Evolutionary conservation across 1,140 invertebrate genomes (phyloP), one percentile per base, ranked within the genome.

Genomic region (Ips nitidus): DNA sequence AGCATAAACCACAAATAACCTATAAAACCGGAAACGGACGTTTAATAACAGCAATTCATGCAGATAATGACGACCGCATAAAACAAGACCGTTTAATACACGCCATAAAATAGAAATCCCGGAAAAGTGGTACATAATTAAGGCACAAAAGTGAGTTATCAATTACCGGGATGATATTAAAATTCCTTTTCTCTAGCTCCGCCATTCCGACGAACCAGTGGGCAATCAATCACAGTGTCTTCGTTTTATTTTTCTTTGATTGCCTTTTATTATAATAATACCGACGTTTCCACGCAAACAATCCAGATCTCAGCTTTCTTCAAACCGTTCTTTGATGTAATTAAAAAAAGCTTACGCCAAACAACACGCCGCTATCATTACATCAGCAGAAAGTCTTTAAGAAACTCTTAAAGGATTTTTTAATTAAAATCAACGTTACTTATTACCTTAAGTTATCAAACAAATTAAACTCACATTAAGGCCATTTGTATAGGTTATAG

Each of bases 81-180:
- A 47, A 47, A 47, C 43, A n/a, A 47, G 8, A 55, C 5, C 8
- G 37, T 55, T 55, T 55, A 5, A 5, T 55, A 55, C 8, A 47
- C 4, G 4, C 4, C 4, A 5, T 47, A 47, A 47, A 47, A 5
- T 5, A 36, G 36, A 55, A 55, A 38, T 5, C 8, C 52, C 52
- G 52, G 52, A 55, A 55, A 55, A 55, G 52, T 55, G 36, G 52
- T 37, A 55, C 52, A 55, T 55, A 55, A 55, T 55, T 55, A 55
- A 55, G 8, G 5, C n/a, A 55, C 52, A 55, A 55, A 55, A 55
- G 52, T 55, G 37, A 55, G 52, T 55, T 55, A 38, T 38, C 52
- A 55, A 38, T 55, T 55, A 50, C 6, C 22, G 45, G 45, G 45
- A 50, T 50, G 45, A 50, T 50, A 50, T 50, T 50, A 50, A 50